These are phyloP conservation scores for Drosophila vallismaia DNA, from an alignment of 2,888 invertebrate genomes.

Conservation along the genomic window DNA sequence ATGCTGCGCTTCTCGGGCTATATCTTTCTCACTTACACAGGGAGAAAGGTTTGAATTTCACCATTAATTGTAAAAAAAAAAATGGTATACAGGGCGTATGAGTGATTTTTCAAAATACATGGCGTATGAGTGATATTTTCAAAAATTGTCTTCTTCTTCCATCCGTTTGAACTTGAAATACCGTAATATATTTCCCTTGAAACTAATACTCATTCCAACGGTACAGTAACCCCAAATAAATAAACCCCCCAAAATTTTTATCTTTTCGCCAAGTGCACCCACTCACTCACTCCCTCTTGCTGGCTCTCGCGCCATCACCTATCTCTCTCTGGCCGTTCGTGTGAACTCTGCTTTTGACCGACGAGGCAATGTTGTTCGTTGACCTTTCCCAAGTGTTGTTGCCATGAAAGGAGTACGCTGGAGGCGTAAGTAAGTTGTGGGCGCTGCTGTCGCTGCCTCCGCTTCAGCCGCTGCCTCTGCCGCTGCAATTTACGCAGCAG, in stretches of 20 bases:
- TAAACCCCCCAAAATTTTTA: not conserved
- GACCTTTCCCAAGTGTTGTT: slow-evolving; percentile 75
- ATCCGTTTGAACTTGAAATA: not conserved
- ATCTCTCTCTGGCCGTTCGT: slow-evolving; percentile 52
- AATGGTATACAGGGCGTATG: not conserved
- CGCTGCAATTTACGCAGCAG: slow-evolving; percentile 52
- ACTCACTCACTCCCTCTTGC: slow-evolving; percentile 29
- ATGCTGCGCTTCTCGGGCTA: slow-evolving; percentile 45
- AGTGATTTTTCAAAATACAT: not conserved
- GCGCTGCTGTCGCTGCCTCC: slow-evolving; percentile 33
- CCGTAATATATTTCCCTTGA: not conserved
- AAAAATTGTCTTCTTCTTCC: not conserved
- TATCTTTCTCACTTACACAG: slow-evolving; percentile 38
- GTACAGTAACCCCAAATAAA: not conserved
- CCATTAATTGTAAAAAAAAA: not conserved
- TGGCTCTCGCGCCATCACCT: slow-evolving; percentile 19
- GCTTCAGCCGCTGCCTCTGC: slow-evolving; percentile 27
- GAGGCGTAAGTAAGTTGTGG: slow-evolving; percentile 58
- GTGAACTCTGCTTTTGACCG: slow-evolving; percentile 79
- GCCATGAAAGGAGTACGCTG: slow-evolving; percentile 70
- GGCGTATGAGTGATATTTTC: not conserved
- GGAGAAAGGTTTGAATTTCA: not conserved
- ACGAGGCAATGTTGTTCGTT: slow-evolving; percentile 78
- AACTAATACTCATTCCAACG: not conserved
- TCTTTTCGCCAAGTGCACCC: slow-evolving; percentile 27